Base-by-base conservation (phyloP, 2,113 vertebrate species). In the Xenopus borealis region DNA sequence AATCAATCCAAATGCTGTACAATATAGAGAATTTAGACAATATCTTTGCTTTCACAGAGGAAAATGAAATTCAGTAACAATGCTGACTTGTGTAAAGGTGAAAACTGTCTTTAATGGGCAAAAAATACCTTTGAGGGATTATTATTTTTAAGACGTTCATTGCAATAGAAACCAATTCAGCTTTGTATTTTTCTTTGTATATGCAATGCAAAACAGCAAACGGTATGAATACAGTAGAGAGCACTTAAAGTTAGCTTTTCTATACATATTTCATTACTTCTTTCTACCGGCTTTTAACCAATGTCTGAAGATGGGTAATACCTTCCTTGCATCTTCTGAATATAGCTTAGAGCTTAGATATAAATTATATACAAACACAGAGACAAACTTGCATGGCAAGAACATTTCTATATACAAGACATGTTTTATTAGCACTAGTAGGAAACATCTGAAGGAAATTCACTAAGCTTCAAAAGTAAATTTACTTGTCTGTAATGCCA, bases 361-460 rank as follows among this genome's bases (percentile, higher is more conserved):
- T 72, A 52, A 64, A 72, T 64, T 62, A 64, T 46, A 63, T 17
- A 6, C 61, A 53, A 18, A 71, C 46, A 71, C 69, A 61, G 61
- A 72, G 71, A 64, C 71, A 72, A 72, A 72, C 63, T 53, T 64
- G 45, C 14, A 64, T 30, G n/a, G n/a, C n/a, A 55, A 52, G 70
- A 62, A 52, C 44, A 12, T 72, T 72, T 63, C 45, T 72, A 72
- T 72, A 65, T 55, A 72, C 53, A 65, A 64, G 23, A 27, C 3
- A 16, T 40, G 46, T 64, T 72, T 72, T 72, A 72, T 72, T 72
- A 65, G 71, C 46, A 44, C 18, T 18, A 18, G 46, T 64, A 72
- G 61, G 19, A 64, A 64, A 64, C 62, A 72, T 50, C 71, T 72
- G 71, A 20, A 65, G 52, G 71, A 72, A 40, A 65, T 72, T 72